Evolutionary conservation across 2,888 invertebrate genomes (phyloP).

Genomic region (Myopa testacea): DNA sequence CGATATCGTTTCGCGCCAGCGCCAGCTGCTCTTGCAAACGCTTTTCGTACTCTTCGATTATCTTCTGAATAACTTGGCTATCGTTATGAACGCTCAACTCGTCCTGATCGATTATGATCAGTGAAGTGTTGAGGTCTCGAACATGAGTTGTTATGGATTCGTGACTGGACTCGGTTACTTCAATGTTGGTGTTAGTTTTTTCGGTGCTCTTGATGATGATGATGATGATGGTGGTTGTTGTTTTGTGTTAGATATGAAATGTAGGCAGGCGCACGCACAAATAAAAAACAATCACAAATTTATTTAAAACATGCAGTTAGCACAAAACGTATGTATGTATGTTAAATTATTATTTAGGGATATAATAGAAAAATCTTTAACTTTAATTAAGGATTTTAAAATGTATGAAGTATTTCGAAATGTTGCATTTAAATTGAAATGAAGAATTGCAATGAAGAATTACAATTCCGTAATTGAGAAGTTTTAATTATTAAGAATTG

Average conservation of each 20-base stretch:
- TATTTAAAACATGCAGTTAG: slow-evolving; percentile 59
- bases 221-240: slow-evolving; percentile 22
- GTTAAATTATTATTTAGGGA: neutral
- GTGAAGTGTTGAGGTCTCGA: slow-evolving; percentile 54
- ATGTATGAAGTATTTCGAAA: no score
- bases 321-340: slow-evolving; percentile 44
- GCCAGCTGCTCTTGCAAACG: slow-evolving; percentile 74
- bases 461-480: no score
- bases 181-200: slow-evolving; percentile 18
- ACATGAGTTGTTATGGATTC: slow-evolving; percentile 33
- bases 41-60: slow-evolving; percentile 70
- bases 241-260: slow-evolving; percentile 41
- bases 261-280: neutral
- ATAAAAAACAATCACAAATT: slow-evolving; percentile 52
- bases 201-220: slow-evolving; percentile 34
- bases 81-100: slow-evolving; percentile 64
- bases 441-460: no score
- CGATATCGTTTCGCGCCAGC: slow-evolving; percentile 76
- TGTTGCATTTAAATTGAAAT: no score
- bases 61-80: slow-evolving; percentile 64
- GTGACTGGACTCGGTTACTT: slow-evolving; percentile 39
- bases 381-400: neutral
- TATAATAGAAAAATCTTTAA: neutral
- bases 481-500: no score
- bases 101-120: slow-evolving; percentile 66